phyloP scores from a whole-genome alignment of 37 sponge, comb jelly and placozoan species.

The Dysidea cf. avara region DNA sequence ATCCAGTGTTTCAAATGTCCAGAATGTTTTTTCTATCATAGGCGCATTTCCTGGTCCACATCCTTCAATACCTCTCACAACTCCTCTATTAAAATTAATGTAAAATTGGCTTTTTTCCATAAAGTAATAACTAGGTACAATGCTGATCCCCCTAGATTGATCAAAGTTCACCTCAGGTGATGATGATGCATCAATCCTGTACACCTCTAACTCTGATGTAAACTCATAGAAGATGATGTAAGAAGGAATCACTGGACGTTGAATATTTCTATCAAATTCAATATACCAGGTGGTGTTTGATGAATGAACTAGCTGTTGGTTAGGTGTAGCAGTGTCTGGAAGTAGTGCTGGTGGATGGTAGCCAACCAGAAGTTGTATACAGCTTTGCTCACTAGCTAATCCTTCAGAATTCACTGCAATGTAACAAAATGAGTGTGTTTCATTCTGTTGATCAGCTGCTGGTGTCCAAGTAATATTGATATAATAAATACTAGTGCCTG shows the following conservation, averaged over 20 bases:
- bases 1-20: constrained; percentile 41
- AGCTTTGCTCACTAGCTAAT: constrained; percentile 24
- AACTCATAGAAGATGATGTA: too few relatives aligned
- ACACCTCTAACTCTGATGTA: constrained; percentile 7
- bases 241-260: too few relatives aligned
- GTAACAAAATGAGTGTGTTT: too few relatives aligned
- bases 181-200: constrained; percentile 21
- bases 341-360: too few relatives aligned
- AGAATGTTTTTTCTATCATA: too few relatives aligned
- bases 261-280: too few relatives aligned
- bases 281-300: too few relatives aligned
- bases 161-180: constrained; percentile 23
- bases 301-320: too few relatives aligned
- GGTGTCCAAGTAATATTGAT: constrained; percentile 36
- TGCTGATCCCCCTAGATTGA: not conserved
- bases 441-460: constrained; percentile 7
- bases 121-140: constrained; percentile 15
- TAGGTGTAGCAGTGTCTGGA: too few relatives aligned
- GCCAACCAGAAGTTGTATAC: too few relatives aligned
- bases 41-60: constrained; percentile 47
- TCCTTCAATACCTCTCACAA: too few relatives aligned
- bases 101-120: constrained; percentile 15
- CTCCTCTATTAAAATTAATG: constrained; percentile 23
- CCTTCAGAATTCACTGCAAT: constrained; percentile 30
- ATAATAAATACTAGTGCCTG: not conserved